These are phyloP conservation scores for Hylaea fasciaria DNA, from an alignment of 2,888 invertebrate species.

Conservation along the genomic window DNA sequence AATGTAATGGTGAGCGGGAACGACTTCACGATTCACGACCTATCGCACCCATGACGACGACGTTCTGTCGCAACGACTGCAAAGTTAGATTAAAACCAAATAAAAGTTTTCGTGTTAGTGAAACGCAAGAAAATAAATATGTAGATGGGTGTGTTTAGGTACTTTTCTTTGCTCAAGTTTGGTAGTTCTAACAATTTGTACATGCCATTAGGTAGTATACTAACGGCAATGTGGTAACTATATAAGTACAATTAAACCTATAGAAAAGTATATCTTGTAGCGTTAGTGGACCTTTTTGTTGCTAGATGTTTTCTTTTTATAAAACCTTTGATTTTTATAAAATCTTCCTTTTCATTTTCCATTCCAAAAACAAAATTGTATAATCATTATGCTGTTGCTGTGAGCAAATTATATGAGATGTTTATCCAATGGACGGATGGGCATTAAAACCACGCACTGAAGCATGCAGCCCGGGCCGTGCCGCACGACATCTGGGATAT, in stretches of 20 bases:
- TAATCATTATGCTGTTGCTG: no score
- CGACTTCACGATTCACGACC: slow-evolving; percentile 22
- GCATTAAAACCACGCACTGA: slow-evolving; percentile 9
- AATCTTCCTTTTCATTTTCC: no score
- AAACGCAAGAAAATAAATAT: slow-evolving; percentile 13
- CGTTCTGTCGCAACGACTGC: slow-evolving; percentile 10
- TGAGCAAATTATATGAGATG: no score
- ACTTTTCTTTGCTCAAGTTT: no score
- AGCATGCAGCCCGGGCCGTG: slow-evolving; percentile 11
- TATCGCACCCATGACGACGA: slow-evolving; percentile 18
- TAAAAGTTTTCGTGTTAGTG: slow-evolving; percentile 16
- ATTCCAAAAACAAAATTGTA: no score
- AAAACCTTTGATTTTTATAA: no score
- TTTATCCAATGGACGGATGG: slow-evolving; percentile 2
- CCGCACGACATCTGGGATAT: slow-evolving; percentile 14
- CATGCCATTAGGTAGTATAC: neutral
- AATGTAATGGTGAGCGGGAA: slow-evolving; percentile 6
- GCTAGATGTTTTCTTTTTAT: no score
- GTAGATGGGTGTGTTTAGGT: neutral
- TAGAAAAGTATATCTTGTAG: no score
- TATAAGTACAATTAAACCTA: no score
- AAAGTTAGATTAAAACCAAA: slow-evolving; percentile 29
- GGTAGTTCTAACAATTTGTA: slow-evolving; percentile 1
- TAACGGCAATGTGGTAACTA: no score
- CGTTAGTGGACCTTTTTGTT: no score